phyloP scores from a whole-genome alignment of 2,113 vertebrate species.

The Bubo blakistoni region DNA sequence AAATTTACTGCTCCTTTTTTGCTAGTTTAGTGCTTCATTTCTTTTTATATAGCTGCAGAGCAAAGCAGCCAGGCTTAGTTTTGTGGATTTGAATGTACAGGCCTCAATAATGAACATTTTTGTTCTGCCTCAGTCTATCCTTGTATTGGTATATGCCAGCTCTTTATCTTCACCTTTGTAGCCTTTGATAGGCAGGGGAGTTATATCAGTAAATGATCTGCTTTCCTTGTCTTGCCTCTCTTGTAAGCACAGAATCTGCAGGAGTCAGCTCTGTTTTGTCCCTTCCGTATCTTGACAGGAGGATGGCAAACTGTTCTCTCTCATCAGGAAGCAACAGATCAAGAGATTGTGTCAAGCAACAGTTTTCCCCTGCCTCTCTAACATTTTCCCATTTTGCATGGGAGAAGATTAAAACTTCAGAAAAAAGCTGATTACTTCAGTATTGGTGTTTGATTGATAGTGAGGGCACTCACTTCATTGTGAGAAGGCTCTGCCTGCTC shows the following conservation, averaged over 20 bases:
- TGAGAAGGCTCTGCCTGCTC: neutral
- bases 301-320: neutral
- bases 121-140: neutral
- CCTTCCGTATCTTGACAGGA: neutral
- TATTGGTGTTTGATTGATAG: neutral
- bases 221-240: neutral
- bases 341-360: neutral
- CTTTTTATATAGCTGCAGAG: slow-evolving; percentile 5
- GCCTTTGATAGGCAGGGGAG: neutral
- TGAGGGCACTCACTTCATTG: neutral
- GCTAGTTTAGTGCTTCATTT: slow-evolving; percentile 10
- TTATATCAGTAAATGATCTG: neutral
- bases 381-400: neutral
- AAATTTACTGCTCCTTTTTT: slow-evolving; percentile 6
- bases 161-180: neutral
- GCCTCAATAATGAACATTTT: neutral
- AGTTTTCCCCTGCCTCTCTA: neutral
- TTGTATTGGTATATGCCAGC: neutral
- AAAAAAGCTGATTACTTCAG: neutral
- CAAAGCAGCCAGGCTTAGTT: neutral
- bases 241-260: neutral
- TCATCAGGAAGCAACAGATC: neutral
- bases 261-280: neutral
- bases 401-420: neutral
- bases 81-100: neutral